phyloP scores from a whole-genome alignment of 2,797 vertebrate species.

The Coranthus polyacanthus region DNA sequence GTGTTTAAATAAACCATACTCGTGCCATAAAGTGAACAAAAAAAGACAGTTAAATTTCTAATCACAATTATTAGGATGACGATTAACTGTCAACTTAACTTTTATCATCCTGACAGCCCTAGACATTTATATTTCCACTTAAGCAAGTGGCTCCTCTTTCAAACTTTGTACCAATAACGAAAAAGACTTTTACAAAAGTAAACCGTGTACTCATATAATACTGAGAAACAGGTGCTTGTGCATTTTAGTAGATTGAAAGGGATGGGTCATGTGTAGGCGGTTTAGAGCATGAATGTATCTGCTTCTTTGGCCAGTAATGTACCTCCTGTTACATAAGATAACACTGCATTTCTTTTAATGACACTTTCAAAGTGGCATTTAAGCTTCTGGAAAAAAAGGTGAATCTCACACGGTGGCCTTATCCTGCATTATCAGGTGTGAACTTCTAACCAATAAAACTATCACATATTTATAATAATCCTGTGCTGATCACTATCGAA shows the following conservation, averaged over 20 bases:
- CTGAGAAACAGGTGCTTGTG: not conserved
- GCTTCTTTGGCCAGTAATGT: not conserved
- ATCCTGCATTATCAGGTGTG: not conserved
- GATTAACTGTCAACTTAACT: too few relatives aligned
- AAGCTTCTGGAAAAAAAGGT: not conserved
- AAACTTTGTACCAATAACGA: too few relatives aligned
- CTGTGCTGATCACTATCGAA: not conserved
- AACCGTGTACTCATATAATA: not conserved
- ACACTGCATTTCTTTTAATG: not conserved
- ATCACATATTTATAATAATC: not conserved
- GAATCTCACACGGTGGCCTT: not conserved
- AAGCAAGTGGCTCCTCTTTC: not conserved
- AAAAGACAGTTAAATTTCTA: too few relatives aligned
- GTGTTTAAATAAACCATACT: too few relatives aligned
- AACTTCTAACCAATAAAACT: not conserved
- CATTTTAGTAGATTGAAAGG: not conserved
- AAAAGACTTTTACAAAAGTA: not conserved
- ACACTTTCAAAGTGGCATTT: not conserved
- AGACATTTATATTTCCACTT: too few relatives aligned
- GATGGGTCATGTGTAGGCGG: not conserved
- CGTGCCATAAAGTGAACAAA: too few relatives aligned
- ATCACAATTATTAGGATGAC: too few relatives aligned
- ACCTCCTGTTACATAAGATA: not conserved
- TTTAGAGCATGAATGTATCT: not conserved
- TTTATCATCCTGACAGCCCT: too few relatives aligned